Evolutionary conservation across 2,888 invertebrate genomes (phyloP).

Genomic region (Boloria euphrosyne): DNA sequence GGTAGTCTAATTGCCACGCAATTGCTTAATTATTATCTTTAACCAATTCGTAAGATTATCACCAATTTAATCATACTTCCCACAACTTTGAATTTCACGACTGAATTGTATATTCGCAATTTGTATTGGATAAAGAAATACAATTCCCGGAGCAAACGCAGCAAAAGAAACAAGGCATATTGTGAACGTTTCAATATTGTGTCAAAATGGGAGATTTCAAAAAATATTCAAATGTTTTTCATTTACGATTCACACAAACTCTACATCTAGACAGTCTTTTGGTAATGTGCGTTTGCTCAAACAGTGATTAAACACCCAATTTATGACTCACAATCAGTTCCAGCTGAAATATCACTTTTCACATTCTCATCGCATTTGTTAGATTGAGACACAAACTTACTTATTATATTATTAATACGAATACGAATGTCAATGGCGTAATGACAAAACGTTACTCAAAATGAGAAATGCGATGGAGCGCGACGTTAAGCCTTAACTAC

Average conservation of each 20-base stretch:
- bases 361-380: slow-evolving; percentile 61
- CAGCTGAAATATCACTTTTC: slow-evolving; percentile 53
- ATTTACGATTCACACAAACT: slow-evolving; percentile 16
- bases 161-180: slow-evolving; percentile 5
- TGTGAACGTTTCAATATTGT: slow-evolving; percentile 9
- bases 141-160: slow-evolving; percentile 23
- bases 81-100: slow-evolving; percentile 32
- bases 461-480: slow-evolving; percentile 67
- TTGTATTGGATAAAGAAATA: slow-evolving; percentile 34
- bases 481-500: slow-evolving; percentile 62
- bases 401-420: slow-evolving; percentile 16
- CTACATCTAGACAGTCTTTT: slow-evolving; percentile 35
- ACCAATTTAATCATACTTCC: slow-evolving; percentile 52
- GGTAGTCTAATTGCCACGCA: slow-evolving; percentile 77
- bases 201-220: slow-evolving; percentile 14
- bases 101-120: slow-evolving; percentile 25
- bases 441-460: slow-evolving; percentile 47
- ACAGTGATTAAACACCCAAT: slow-evolving; percentile 11
- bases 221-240: slow-evolving; percentile 14
- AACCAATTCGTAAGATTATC: slow-evolving; percentile 79
- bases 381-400: slow-evolving; percentile 43
- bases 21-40: slow-evolving; percentile 75
- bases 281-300: slow-evolving; percentile 28
- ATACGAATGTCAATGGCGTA: slow-evolving; percentile 39
- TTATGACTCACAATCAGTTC: slow-evolving; percentile 21